Base-by-base conservation (phyloP, 2,797 vertebrate genomes). In the Leptoclinus maculatus region DNA sequence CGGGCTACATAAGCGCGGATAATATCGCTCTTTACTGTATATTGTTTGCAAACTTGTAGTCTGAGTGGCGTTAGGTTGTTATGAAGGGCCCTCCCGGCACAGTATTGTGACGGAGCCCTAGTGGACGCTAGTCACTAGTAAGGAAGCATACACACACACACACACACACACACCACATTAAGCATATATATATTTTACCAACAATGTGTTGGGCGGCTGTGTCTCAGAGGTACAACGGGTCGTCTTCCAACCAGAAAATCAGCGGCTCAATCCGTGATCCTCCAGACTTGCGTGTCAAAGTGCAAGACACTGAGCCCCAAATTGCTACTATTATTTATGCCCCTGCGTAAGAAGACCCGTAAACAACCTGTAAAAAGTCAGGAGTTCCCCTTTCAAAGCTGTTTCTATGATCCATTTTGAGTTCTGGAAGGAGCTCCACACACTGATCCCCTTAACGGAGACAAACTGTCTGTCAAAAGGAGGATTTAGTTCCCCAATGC, bases 341-440 rank as follows among this genome's bases (percentile, higher is more conserved):
- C 51, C 51, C n/a, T 25, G n/a, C 13, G 23, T 23, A 12, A n/a
- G n/a, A 36, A 74, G n/a, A 58, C 4, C n/a, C 21, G 16, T 39
- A 14, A 54, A 70, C 21, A 70, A 71, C 19, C 19, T 36, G 4
- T 51, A 2, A 57, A 2, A 57, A 57, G 29, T 63, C 12, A 0
- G 9, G 29, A 70, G 51, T 58, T 72, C 25, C 21, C 34, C 16
- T 74, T 59, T 51, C 45, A 66, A 59, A 54, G 21, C n/a, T n/a
- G 43, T 66, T 47, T 66, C 29, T 47, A 12, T 39, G 9, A 54
- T 58, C 17, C 16, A 25, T 25, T 49, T 49, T 74, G 43, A 12
- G 53, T 27, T 53, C 9, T 69, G 27, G 39, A 27, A 64, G 58
- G 34, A 51, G 12, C 13, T 51, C 25, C n/a, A 59, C 25, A 59